phyloP scores from a whole-genome alignment of 2,113 vertebrate genomes.

The Copsychus sechellarum region DNA sequence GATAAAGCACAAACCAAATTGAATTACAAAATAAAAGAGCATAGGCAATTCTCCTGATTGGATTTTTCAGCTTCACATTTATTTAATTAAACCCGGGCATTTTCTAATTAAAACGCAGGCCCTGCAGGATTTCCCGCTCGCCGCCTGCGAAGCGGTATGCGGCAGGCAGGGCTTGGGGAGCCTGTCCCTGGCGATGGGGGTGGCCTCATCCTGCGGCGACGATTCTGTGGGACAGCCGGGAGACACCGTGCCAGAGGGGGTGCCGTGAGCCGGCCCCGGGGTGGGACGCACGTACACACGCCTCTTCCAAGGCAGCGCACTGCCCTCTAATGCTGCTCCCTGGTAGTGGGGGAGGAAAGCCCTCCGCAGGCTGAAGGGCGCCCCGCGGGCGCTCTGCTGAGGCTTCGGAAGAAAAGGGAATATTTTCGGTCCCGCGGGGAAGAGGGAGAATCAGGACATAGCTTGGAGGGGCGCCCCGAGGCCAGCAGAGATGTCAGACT shows the following conservation, averaged over 20 bases:
- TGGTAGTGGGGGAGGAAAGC: neutral
- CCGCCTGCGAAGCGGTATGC: neutral
- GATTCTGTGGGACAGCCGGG: neutral
- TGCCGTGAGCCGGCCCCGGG: neutral
- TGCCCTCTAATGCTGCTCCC: slow-evolving; percentile 34
- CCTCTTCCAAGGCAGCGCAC: neutral
- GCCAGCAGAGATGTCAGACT: neutral
- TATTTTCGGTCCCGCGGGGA: neutral
- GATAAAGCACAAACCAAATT: slow-evolving; percentile 40
- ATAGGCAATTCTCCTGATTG: neutral
- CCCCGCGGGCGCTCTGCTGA: neutral
- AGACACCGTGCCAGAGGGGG: neutral
- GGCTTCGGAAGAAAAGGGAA: neutral
- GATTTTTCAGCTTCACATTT: slow-evolving; percentile 8
- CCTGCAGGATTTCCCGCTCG: neutral
- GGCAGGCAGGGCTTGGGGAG: neutral
- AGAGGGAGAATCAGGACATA: neutral
- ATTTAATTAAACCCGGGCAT: slow-evolving; percentile 38
- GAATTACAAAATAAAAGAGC: slow-evolving; percentile 26
- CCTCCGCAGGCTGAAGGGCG: neutral
- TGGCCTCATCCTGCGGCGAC: neutral
- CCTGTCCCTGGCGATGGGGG: neutral
- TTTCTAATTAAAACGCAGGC: slow-evolving; percentile 33
- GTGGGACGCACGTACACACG: rapidly evolving
- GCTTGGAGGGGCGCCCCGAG: neutral